Evolutionary conservation across 2,888 invertebrate genomes (phyloP).

Genomic region (Fragum fragum): DNA sequence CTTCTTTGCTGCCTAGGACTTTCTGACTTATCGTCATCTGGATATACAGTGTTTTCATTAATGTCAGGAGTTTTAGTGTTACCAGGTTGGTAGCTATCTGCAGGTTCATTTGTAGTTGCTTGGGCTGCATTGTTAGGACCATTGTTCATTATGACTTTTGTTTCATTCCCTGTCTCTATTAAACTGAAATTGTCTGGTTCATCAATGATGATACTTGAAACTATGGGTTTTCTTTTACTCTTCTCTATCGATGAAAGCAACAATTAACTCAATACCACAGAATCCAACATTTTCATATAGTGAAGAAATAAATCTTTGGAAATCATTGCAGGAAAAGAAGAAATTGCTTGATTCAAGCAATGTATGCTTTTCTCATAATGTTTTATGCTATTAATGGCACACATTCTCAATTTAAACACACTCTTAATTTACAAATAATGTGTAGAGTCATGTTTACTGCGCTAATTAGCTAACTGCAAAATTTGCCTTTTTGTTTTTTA

Average conservation of each 20-base stretch:
- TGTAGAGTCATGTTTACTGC: no score
- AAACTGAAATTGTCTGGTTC: slow-evolving; percentile 44
- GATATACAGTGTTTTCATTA: no score
- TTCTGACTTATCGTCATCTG: no score
- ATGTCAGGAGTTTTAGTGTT: not conserved
- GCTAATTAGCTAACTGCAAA: no score
- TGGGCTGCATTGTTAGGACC: not conserved
- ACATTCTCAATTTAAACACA: no score
- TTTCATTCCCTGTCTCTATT: slow-evolving; percentile 16
- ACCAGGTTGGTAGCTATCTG: not conserved
- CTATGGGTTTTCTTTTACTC: not conserved
- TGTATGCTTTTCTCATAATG: no score
- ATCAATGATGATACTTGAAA: slow-evolving; percentile 29
- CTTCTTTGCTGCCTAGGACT: no score
- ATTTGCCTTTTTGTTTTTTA: no score
- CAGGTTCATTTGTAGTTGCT: not conserved
- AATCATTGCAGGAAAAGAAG: no score
- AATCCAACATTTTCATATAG: not conserved
- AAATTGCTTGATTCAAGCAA: no score
- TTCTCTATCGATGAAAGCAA: not conserved
- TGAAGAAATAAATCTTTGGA: not conserved
- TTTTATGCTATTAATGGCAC: no score
- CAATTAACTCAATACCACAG: not conserved
- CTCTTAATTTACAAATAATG: no score
- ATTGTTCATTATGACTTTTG: slow-evolving; percentile 1